These are phyloP conservation scores for Hololepta plana DNA, from an alignment of 2,888 invertebrate genomes.

Conservation along the genomic window DNA sequence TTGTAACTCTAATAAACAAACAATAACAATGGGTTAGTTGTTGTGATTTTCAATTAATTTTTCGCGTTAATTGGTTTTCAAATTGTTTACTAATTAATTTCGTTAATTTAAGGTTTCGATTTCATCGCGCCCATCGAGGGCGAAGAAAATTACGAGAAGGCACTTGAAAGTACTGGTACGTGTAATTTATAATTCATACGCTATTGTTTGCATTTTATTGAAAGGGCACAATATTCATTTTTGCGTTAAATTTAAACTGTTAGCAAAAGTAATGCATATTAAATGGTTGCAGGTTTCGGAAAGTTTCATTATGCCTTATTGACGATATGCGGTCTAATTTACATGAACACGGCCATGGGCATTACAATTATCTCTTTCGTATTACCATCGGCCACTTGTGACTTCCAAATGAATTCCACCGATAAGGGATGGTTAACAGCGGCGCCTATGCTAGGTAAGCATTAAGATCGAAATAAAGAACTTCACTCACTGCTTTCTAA, in stretches of 20 bases:
- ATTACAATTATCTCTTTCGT: slow-evolving; percentile 68
- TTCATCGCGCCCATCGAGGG: slow-evolving; percentile 48
- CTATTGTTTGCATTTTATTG: slow-evolving; percentile 5
- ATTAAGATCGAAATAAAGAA: slow-evolving; percentile 1
- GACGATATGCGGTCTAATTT: slow-evolving; percentile 61
- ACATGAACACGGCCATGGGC: slow-evolving; percentile 67
- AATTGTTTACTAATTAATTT: too few species aligned
- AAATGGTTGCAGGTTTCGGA: slow-evolving; percentile 48
- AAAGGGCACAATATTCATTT: slow-evolving; percentile 3
- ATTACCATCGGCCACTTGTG: slow-evolving; percentile 66
- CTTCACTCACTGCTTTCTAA: slow-evolving; percentile 9
- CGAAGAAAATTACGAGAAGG: slow-evolving; percentile 55
- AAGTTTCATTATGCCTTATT: slow-evolving; percentile 62
- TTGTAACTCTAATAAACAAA: too few species aligned
- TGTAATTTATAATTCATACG: slow-evolving; percentile 7
- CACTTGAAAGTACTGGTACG: slow-evolving; percentile 50
- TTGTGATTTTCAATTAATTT: too few species aligned
- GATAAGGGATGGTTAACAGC: slow-evolving; percentile 66
- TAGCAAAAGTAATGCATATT: too few species aligned
- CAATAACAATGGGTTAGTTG: too few species aligned
- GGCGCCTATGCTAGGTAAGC: slow-evolving; percentile 56
- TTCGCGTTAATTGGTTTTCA: slow-evolving; percentile 3
- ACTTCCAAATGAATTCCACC: slow-evolving; percentile 58
- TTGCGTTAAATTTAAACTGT: slow-evolving; percentile 3
- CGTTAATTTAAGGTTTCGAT: slow-evolving; percentile 42